Evolutionary conservation across 2,113 vertebrate species (phyloP).

Genomic region (Perccottus glenii): DNA sequence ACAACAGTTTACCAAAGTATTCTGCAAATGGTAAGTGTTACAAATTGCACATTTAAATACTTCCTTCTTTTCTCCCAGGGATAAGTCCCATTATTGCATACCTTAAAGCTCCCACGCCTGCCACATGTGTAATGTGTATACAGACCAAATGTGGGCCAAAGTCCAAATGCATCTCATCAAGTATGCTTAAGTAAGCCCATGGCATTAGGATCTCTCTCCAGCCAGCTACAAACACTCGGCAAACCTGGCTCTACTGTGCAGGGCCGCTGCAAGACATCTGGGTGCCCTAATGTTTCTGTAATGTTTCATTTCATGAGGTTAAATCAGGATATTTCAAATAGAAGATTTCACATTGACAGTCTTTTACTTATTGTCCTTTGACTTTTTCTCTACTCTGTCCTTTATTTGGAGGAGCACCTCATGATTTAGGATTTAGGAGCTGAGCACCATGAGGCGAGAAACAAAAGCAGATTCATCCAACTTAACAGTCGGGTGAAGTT

Average conservation of each 20-base stretch:
- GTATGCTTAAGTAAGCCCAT: neutral
- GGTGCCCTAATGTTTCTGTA: too few relatives aligned
- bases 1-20: neutral
- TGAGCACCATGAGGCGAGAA: too few relatives aligned
- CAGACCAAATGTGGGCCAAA: neutral
- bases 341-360: too few relatives aligned
- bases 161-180: constrained; percentile 2
- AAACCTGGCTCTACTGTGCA: neutral
- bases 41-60: neutral
- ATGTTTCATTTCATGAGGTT: too few relatives aligned
- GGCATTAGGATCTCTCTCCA: neutral
- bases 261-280: too few relatives aligned
- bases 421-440: too few relatives aligned
- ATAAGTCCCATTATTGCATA: neutral
- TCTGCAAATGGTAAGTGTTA: neutral
- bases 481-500: too few relatives aligned
- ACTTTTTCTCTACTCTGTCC: too few relatives aligned
- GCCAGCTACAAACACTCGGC: neutral
- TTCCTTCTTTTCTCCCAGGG: neutral
- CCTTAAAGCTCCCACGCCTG: neutral
- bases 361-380: too few relatives aligned
- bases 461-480: too few relatives aligned
- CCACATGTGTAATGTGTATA: constrained; percentile 2
- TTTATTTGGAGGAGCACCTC: too few relatives aligned
- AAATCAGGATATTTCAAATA: too few relatives aligned